These are phyloP conservation scores for Pteropus alecto DNA, from an alignment of 2,113 vertebrate species.

Conservation along the genomic window DNA sequence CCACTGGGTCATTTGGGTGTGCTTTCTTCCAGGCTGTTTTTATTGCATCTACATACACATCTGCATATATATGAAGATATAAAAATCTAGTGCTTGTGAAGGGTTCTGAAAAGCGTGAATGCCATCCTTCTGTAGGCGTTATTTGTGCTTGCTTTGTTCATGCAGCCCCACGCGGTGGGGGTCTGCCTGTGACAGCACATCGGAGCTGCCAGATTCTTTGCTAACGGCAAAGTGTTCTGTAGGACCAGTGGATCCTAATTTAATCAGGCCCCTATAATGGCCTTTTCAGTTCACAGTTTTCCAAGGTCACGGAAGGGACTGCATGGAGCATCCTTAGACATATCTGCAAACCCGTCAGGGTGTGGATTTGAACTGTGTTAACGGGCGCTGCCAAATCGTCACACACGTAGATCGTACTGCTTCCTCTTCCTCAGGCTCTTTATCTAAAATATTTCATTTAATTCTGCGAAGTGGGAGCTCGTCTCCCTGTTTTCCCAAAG, in stretches of 20 bases:
- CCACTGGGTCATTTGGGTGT: background rate
- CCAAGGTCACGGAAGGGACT: background rate
- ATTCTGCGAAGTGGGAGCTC: background rate
- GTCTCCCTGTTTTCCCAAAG: background rate
- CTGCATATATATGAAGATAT: background rate
- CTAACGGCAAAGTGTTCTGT: background rate
- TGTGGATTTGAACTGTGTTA: fast-evolving
- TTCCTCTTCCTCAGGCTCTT: background rate
- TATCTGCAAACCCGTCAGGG: background rate
- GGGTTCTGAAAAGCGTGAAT: background rate
- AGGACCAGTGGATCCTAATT: background rate
- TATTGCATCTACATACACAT: background rate
- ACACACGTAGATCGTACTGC: fast-evolving
- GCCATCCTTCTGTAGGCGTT: background rate
- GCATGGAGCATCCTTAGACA: background rate
- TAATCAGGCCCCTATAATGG: background rate
- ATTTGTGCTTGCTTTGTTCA: background rate
- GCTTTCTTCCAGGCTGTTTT: background rate
- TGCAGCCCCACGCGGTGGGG: background rate
- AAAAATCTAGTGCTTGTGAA: background rate
- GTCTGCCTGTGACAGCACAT: background rate
- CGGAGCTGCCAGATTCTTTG: background rate
- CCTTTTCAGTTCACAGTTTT: background rate
- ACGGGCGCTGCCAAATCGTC: fast-evolving
- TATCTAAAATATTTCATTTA: background rate